Base-by-base conservation (phyloP, 2,888 invertebrate genomes). In the Philonicus albiceps region DNA sequence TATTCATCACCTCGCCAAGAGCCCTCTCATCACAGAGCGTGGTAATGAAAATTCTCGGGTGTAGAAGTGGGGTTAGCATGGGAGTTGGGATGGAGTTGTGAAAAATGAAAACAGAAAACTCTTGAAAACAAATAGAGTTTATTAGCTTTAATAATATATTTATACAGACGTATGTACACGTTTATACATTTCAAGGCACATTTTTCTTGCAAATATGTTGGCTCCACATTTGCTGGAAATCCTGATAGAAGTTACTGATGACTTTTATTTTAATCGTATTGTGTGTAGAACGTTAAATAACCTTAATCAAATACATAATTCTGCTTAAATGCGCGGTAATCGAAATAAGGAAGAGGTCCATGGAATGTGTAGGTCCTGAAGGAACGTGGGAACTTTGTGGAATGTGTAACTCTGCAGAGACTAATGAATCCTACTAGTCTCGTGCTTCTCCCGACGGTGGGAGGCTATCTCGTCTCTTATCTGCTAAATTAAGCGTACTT, bases 151-250 rank as follows among this genome's bases (percentile, higher is more conserved):
- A 80, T 80, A 80, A 31, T 81, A 81, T 55, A 53, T 64, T 80
- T 80, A 53, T 80, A 80, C 53, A 80, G 49, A 80, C 80, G 53
- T 81, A 81, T 81, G 34, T 81, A 81, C 81, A 81, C 19, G 19
- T 81, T 81, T 81, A 81, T 81, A 81, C 81, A 81, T 81, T 81
- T 81, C 55, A 81, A 81, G 81, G 81, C 81, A 81, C 81, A 81
- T 81, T 81, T 78, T 81, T 81, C 55, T 81, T 49, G 81, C 81
- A 81, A 81, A 81, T 11, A 34, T 81, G 55, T 55, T n/a, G 31
- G n/a, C 49, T 27, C 22, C 81, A 81, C 5, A 81, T 81, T 81
- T 81, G 81, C 81, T 81, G 64, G 81, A 81, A 81, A 81, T 81
- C 81, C 64, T 53, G 81, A 81, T 81, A 81, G 55, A 81, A 78